A percentile compares a stretch with the other conserved stretches of the same genome.
These are phyloP conservation scores for Acanthisitta chloris DNA, from an alignment of 2,113 vertebrate species.

Conservation along the genomic window DNA sequence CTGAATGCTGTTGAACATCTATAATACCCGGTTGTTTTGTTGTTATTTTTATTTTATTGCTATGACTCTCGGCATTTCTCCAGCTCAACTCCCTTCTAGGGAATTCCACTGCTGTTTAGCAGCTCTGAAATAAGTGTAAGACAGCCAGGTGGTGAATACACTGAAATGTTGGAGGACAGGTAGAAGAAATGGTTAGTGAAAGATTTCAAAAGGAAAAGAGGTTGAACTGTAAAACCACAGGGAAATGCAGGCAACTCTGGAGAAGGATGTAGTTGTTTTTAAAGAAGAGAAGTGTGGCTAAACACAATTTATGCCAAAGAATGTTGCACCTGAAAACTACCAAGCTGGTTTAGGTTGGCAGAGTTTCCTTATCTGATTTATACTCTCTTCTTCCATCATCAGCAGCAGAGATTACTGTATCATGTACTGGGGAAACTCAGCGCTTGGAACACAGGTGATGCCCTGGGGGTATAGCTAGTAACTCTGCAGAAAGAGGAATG, in stretches of 20 bases:
- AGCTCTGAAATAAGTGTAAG: neutral
- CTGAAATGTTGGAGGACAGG: neutral
- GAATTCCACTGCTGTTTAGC: constrained; percentile 15
- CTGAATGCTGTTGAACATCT: neutral
- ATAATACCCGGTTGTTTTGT: neutral
- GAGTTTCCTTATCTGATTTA: neutral
- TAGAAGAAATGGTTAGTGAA: neutral
- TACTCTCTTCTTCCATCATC: neutral
- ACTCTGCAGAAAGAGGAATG: neutral
- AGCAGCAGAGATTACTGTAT: neutral
- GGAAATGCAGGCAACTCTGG: neutral
- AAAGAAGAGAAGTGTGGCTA: neutral
- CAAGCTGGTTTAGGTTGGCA: neutral
- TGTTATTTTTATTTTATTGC: constrained; percentile 42
- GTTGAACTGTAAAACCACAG: neutral
- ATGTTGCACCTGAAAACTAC: neutral
- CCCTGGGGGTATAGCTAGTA: neutral
- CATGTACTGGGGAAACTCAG: neutral
- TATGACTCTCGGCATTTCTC: neutral
- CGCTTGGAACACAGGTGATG: neutral
- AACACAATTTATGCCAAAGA: neutral
- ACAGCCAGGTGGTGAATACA: neutral
- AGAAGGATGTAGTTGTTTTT: neutral
- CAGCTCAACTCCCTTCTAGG: neutral
- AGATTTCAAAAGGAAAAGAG: neutral